Evolutionary conservation across 2,888 invertebrate genomes (phyloP).

Genomic region (Eupithecia abbreviata): DNA sequence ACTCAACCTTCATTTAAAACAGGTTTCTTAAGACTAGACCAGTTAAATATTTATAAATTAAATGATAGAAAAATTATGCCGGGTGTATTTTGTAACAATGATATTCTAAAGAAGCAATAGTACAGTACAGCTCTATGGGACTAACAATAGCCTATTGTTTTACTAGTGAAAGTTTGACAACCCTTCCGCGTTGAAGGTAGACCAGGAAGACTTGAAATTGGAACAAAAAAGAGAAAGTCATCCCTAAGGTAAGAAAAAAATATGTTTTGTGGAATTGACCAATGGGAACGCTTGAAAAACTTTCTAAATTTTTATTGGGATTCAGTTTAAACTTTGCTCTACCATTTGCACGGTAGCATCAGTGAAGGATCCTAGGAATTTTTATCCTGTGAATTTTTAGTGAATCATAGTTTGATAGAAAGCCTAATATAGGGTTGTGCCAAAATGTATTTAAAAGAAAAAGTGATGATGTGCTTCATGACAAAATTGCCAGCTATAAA

Average conservation of each 20-base stretch:
- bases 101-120: conserved; percentile 11
- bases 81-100: conserved; percentile 16
- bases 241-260: conserved; percentile 63
- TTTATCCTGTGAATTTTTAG: neutral
- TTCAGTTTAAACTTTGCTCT: conserved; percentile 55
- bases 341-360: conserved; percentile 73
- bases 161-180: conserved; percentile 73
- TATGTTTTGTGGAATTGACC: conserved; percentile 65
- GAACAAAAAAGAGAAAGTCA: conserved; percentile 82
- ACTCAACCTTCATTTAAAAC: neutral
- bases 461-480: conserved; percentile 32
- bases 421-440: conserved; percentile 6
- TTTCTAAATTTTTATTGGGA: conserved; percentile 76
- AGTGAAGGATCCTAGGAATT: conserved; percentile 44
- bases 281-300: conserved; percentile 65
- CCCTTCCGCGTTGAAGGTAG: conserved; percentile 75
- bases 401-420: neutral
- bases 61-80: neutral
- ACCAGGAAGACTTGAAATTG: conserved; percentile 75
- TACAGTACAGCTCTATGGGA: conserved; percentile 15
- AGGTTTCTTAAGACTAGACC: neutral
- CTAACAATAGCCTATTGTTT: conserved; percentile 65
- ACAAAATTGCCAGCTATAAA: conserved; percentile 31
- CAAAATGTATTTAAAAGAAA: conserved; percentile 14
- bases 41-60: neutral